A percentile compares a stretch with the other conserved stretches of the same genome.
phyloP scores from a whole-genome alignment of 2,113 vertebrate genomes.

The Dasyurus viverrinus region DNA sequence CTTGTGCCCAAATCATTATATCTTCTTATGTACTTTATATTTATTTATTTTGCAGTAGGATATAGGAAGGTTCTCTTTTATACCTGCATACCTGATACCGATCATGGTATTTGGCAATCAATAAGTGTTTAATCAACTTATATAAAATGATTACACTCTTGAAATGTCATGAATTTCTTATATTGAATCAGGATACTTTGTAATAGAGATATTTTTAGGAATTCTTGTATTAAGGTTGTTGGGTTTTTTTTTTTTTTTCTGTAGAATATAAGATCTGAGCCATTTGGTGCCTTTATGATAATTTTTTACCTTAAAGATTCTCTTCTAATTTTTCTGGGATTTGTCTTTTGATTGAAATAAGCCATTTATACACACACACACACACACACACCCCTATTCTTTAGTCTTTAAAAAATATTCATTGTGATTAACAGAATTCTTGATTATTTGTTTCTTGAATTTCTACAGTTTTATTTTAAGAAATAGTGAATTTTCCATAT shows the following conservation, averaged over 20 bases:
- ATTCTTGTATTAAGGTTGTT: neutral
- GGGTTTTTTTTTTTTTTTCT: slow-evolving; percentile 29
- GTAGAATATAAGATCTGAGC: neutral
- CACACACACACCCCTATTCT: neutral
- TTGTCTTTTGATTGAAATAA: slow-evolving; percentile 38
- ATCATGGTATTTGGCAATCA: neutral
- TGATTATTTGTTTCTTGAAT: neutral
- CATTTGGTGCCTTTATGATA: slow-evolving; percentile 9
- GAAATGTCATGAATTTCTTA: slow-evolving; percentile 33
- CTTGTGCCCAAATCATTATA: neutral
- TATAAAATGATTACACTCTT: neutral
- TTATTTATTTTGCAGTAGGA: neutral
- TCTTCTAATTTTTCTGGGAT: slow-evolving; percentile 15
- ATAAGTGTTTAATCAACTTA: neutral
- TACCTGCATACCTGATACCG: neutral
- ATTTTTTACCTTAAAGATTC: slow-evolving; percentile 34
- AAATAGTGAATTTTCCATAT: slow-evolving; percentile 37
- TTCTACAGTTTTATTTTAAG: slow-evolving; percentile 36
- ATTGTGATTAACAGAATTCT: neutral
- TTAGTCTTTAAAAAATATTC: slow-evolving; percentile 11
- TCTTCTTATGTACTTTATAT: neutral
- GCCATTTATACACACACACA: neutral
- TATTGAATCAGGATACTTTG: slow-evolving; percentile 44
- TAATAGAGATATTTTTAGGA: slow-evolving; percentile 27
- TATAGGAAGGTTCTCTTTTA: neutral